phyloP scores from a whole-genome alignment of 2,797 vertebrate genomes.

The Periparus ater region DNA sequence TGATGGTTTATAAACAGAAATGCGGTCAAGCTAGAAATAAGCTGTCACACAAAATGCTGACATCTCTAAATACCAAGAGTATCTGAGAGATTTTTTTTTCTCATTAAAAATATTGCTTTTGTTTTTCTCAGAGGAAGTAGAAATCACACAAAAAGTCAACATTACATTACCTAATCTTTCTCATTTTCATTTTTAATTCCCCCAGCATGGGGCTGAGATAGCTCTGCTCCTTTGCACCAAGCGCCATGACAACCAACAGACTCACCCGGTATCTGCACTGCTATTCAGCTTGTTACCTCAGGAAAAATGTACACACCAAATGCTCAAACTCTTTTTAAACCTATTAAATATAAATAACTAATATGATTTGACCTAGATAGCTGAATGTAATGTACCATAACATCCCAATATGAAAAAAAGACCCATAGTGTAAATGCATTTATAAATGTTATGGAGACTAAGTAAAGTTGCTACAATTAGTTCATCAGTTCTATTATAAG shows the following conservation, averaged over 20 bases:
- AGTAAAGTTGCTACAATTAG: background rate
- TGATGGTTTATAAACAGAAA: constrained; percentile 44
- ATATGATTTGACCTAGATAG: constrained; percentile 58
- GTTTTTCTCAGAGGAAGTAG: constrained; percentile 31
- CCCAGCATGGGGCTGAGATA: background rate
- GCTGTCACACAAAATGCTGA: constrained; percentile 11
- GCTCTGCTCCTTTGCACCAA: background rate
- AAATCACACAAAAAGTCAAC: constrained; percentile 21
- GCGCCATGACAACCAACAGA: constrained; percentile 49
- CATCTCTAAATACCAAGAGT: background rate
- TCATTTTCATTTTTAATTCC: constrained; percentile 54
- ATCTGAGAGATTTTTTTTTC: background rate
- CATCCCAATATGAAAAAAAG: background rate
- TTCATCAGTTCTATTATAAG: background rate
- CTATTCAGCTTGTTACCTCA: constrained; percentile 28
- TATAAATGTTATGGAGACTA: background rate
- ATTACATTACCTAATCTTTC: background rate
- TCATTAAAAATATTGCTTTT: constrained; percentile 1
- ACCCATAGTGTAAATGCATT: background rate
- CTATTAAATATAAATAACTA: constrained; percentile 57
- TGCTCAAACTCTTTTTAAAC: constrained; percentile 14
- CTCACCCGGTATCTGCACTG: background rate
- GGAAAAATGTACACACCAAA: constrained; percentile 34
- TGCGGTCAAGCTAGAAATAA: background rate
- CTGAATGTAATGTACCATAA: constrained; percentile 4